Evolutionary conservation across 2,797 vertebrate genomes (phyloP).

Genomic region (Cryptoprocta ferox): DNA sequence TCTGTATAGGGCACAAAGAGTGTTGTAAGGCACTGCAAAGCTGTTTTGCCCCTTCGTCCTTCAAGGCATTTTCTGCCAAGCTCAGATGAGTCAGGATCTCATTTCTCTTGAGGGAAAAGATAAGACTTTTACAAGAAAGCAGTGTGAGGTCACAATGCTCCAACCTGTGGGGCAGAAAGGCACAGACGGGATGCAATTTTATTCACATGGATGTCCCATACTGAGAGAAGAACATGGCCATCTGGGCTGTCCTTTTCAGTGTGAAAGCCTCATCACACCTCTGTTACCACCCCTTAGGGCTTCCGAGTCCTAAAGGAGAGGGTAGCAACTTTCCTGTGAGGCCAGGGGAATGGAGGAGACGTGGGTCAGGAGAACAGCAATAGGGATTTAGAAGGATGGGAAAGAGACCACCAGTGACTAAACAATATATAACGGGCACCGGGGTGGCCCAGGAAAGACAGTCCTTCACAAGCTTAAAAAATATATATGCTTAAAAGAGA

Average conservation of each 20-base stretch:
- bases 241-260: neutral
- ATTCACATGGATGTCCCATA: neutral
- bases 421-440: neutral
- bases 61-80: slow-evolving; percentile 13
- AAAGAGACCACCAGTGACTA: neutral
- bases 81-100: slow-evolving; percentile 17
- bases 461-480: neutral
- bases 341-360: neutral
- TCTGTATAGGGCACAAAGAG: neutral
- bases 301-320: neutral
- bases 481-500: neutral
- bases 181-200: neutral
- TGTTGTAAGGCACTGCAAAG: neutral
- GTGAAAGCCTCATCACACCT: neutral
- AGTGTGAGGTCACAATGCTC: neutral
- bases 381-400: too few species aligned
- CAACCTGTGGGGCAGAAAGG: neutral
- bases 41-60: neutral
- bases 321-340: neutral
- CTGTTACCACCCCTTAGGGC: too few species aligned
- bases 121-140: neutral
- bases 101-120: neutral
- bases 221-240: neutral
- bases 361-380: neutral
- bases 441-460: neutral